Evolutionary conservation across 2,888 invertebrate species (phyloP).

Genomic region (Rhimphoctona megacephalus): DNA sequence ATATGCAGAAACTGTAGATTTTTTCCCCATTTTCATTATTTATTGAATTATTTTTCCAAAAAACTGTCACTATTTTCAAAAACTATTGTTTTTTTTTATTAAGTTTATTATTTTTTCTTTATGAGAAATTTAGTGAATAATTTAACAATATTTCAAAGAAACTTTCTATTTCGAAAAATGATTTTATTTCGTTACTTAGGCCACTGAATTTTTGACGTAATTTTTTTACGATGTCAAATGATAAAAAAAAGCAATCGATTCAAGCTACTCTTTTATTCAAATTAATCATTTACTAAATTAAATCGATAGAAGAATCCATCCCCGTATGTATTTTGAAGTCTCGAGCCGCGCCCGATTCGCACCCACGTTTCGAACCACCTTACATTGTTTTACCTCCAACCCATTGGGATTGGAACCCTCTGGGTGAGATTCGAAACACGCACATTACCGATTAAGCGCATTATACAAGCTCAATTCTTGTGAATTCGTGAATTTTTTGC

Average conservation of each 20-base stretch:
- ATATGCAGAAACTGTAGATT: background rate
- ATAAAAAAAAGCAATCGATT: background rate
- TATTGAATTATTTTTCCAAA: background rate
- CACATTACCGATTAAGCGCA: conserved; percentile 68
- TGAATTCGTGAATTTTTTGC: conserved; percentile 33
- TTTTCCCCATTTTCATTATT: background rate
- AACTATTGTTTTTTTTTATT: background rate
- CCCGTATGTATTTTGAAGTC: background rate
- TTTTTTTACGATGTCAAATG: background rate
- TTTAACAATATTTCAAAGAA: background rate
- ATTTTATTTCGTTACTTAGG: background rate
- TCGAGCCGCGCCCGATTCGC: conserved; percentile 66
- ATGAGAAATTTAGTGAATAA: background rate
- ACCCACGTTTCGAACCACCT: conserved; percentile 54
- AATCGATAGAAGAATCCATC: conserved; percentile 22
- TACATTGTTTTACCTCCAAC: conserved; percentile 4
- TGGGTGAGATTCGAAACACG: conserved; percentile 66
- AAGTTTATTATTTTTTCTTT: background rate
- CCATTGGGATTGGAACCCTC: conserved; percentile 8
- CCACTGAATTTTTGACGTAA: background rate
- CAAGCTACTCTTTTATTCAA: conserved; percentile 18
- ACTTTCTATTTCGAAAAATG: background rate
- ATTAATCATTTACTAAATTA: background rate
- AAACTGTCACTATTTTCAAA: background rate
- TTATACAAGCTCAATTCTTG: conserved; percentile 38